Conservation (phyloP, 2,888 invertebrate genomes). For the Thyatira batis region DNA sequence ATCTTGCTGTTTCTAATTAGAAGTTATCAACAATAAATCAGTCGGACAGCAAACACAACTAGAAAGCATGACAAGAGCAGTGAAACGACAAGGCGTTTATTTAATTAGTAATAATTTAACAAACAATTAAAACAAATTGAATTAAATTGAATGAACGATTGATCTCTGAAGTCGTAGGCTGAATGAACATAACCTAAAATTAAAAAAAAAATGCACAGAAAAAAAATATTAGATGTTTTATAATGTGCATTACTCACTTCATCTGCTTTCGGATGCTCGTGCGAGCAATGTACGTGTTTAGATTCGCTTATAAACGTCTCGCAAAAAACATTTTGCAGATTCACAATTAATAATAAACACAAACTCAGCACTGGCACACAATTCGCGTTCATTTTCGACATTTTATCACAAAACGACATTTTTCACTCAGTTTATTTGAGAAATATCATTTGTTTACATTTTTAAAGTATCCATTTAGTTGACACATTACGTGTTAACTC, state of each 20-base stretch:
- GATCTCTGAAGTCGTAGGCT: neutral
- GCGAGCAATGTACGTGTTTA: slow-evolving; percentile 80
- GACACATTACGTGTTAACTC: slow-evolving; percentile 21
- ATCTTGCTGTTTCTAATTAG: neutral
- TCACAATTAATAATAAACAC: slow-evolving; percentile 40
- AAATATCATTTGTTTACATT: slow-evolving; percentile 66
- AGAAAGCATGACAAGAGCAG: neutral
- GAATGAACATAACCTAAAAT: slow-evolving; percentile 31
- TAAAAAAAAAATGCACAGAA: slow-evolving; percentile 9
- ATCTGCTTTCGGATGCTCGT: slow-evolving; percentile 85
- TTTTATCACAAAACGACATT: slow-evolving; percentile 25
- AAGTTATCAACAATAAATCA: neutral
- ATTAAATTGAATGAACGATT: neutral
- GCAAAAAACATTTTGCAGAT: slow-evolving; percentile 40
- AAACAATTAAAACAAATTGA: neutral
- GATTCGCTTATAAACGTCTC: slow-evolving; percentile 50
- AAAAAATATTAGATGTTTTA: neutral
- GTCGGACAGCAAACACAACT: neutral
- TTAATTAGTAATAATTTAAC: neutral
- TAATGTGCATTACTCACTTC: slow-evolving; percentile 79
- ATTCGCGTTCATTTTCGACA: slow-evolving; percentile 42
- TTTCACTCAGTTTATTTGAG: slow-evolving; percentile 44
- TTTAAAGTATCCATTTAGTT: slow-evolving; percentile 32
- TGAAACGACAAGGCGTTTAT: neutral
- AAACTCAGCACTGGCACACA: slow-evolving; percentile 42